phyloP scores from a whole-genome alignment of 1,140 invertebrate genomes.

The Ditylenchus dipsaci region DNA sequence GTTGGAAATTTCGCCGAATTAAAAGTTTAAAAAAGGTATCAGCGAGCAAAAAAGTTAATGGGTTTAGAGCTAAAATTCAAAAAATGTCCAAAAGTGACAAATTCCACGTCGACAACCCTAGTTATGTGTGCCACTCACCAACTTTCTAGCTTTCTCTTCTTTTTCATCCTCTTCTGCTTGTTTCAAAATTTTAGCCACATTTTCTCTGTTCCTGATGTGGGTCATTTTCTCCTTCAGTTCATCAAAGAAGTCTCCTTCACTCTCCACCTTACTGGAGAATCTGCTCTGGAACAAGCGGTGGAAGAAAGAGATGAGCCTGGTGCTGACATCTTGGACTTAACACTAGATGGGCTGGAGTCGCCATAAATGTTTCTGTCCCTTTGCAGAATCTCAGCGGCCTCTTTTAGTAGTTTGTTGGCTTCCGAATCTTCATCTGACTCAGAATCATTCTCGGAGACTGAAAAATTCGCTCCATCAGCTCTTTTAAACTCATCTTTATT shows the following conservation, averaged over 20 bases:
- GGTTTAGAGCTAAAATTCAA: too few species aligned
- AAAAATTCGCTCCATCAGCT: neutral
- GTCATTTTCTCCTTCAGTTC: slow-evolving; percentile 50
- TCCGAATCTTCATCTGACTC: neutral
- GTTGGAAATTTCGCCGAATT: too few species aligned
- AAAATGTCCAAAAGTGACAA: too few species aligned
- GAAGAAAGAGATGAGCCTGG: neutral
- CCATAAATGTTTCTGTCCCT: neutral
- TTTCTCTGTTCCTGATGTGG: slow-evolving; percentile 36
- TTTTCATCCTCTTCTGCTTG: slow-evolving; percentile 26
- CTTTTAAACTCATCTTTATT: neutral
- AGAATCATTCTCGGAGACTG: neutral
- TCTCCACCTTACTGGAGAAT: neutral
- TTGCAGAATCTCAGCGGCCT: neutral
- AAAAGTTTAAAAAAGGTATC: too few species aligned
- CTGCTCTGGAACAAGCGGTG: neutral
- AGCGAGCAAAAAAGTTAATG: too few species aligned
- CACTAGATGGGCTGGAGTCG: neutral
- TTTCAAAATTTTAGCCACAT: slow-evolving; percentile 33
- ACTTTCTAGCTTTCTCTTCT: slow-evolving; percentile 22
- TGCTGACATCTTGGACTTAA: neutral
- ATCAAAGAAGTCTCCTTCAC: slow-evolving; percentile 38
- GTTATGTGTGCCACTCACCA: too few species aligned
- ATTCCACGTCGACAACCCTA: too few species aligned
- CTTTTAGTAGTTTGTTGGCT: neutral